Evolutionary conservation across 92 coral and sea anemone genomes (phyloP).

Genomic region (Siderastrea radians): DNA sequence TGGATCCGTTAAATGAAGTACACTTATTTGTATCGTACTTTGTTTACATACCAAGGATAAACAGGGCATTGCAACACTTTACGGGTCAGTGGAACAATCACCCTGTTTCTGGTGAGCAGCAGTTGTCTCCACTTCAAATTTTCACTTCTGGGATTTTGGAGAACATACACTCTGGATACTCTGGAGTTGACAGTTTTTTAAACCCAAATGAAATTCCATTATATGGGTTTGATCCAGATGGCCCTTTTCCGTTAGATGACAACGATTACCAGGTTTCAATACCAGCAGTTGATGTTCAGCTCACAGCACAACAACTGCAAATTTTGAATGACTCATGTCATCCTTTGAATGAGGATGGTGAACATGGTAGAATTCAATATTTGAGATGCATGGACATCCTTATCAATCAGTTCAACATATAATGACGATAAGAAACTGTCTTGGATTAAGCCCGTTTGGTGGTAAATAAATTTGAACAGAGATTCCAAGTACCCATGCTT

Average conservation of each 20-base stretch:
- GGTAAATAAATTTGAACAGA: slow-evolving; percentile 7
- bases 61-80: slow-evolving; percentile 51
- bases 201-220: slow-evolving; percentile 21
- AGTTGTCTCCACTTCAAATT: slow-evolving; percentile 64
- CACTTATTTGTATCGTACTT: slow-evolving; percentile 62
- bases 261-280: slow-evolving; percentile 58
- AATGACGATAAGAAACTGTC: not conserved
- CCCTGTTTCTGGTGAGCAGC: slow-evolving; percentile 55
- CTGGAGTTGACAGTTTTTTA: slow-evolving; percentile 56
- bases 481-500: not conserved
- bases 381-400: slow-evolving; percentile 37
- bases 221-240: slow-evolving; percentile 62
- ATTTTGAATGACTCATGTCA: slow-evolving; percentile 28
- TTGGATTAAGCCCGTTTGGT: not conserved
- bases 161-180: slow-evolving; percentile 56
- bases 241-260: slow-evolving; percentile 34
- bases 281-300: slow-evolving; percentile 38
- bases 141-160: slow-evolving; percentile 62
- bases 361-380: slow-evolving; percentile 49
- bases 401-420: slow-evolving; percentile 23
- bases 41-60: slow-evolving; percentile 49
- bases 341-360: slow-evolving; percentile 45
- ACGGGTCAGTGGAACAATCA: slow-evolving; percentile 56
- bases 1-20: slow-evolving; percentile 54
- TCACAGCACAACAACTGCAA: slow-evolving; percentile 29